Percentiles rank a stretch among this genome's conserved stretches.
These are phyloP conservation scores for Cladopsammia gracilis DNA, from an alignment of 64 coral and sea anemone genomes.

Conservation along the genomic window DNA sequence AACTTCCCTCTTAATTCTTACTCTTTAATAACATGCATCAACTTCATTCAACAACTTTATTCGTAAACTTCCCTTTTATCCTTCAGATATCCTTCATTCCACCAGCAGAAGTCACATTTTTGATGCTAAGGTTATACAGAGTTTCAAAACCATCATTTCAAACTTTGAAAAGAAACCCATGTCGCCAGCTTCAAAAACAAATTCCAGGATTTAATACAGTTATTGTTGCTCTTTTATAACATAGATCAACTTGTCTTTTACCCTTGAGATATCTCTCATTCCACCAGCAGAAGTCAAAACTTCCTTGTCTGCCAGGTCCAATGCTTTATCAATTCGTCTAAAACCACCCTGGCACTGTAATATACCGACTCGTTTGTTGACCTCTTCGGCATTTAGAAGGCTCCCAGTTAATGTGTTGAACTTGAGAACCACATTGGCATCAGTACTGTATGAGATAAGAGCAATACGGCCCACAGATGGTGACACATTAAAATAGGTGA, in stretches of 20 bases:
- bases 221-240: background rate
- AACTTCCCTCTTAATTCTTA: no score
- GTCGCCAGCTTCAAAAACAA: no score
- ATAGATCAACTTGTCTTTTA: background rate
- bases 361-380: background rate
- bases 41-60: no score
- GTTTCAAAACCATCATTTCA: no score
- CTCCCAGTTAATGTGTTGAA: slow-evolving; percentile 31
- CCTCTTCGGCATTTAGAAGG: slow-evolving; percentile 10
- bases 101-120: no score
- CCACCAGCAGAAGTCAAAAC: slow-evolving; percentile 48
- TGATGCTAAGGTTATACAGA: no score
- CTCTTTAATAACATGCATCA: no score
- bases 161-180: no score
- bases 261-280: slow-evolving; percentile 60
- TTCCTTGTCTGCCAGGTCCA: slow-evolving; percentile 45
- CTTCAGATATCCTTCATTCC: no score
- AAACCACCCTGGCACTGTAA: slow-evolving; percentile 44
- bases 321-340: slow-evolving; percentile 65
- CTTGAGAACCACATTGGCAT: slow-evolving; percentile 28
- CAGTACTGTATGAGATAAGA: background rate
- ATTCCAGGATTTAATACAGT: no score
- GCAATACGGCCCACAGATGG: slow-evolving; percentile 21
- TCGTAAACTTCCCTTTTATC: no score
- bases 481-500: slow-evolving; percentile 13